phyloP scores from a whole-genome alignment of 2,888 invertebrate genomes.

The Linyphia triangularis region DNA sequence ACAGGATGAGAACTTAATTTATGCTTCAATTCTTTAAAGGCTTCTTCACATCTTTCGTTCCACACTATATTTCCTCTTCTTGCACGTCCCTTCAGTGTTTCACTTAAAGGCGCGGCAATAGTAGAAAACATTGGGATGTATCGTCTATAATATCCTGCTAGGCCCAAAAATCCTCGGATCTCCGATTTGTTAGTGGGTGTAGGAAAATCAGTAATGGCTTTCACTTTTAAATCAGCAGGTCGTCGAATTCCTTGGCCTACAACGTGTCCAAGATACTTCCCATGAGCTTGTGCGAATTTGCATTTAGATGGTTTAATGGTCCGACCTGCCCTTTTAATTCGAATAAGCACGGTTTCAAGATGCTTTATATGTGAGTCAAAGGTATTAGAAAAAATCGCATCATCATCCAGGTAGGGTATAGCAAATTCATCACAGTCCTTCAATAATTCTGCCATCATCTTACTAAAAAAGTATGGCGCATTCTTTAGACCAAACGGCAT shows the following conservation, averaged over 20 bases:
- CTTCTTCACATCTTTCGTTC: neutral
- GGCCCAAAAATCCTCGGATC: constrained; percentile 23
- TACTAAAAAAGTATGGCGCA: neutral
- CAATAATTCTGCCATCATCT: neutral
- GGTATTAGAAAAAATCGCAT: constrained; percentile 26
- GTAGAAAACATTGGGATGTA: neutral
- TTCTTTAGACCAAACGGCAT: constrained; percentile 18
- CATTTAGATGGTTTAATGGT: constrained; percentile 29
- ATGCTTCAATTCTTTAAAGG: neutral
- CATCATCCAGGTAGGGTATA: constrained; percentile 43
- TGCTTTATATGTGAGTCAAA: neutral
- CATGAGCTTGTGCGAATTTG: constrained; percentile 18
- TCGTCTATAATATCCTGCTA: neutral
- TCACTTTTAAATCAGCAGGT: neutral
- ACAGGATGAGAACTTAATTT: neutral
- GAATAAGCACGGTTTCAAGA: neutral
- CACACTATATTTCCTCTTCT: neutral
- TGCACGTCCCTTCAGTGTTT: neutral
- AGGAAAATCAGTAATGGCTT: neutral
- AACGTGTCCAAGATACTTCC: constrained; percentile 21
- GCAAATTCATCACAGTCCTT: constrained; percentile 22
- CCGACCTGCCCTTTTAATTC: neutral
- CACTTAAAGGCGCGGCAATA: constrained; percentile 6
- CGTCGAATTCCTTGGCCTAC: neutral
- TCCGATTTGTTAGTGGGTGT: neutral